phyloP scores from a whole-genome alignment of 2,797 vertebrate species.

The Chaetodon trifasciatus region DNA sequence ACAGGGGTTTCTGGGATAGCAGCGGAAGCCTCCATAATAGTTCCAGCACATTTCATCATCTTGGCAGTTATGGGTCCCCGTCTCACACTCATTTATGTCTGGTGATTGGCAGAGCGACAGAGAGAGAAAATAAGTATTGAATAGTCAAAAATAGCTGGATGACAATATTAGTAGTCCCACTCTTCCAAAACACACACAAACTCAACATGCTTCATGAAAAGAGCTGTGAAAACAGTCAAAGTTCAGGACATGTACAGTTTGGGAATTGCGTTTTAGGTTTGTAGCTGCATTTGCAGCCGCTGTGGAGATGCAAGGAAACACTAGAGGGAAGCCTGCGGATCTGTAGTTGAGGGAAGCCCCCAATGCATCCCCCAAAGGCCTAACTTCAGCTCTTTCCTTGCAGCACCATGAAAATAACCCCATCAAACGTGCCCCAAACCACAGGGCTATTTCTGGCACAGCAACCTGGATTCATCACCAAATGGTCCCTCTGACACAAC shows the following conservation, averaged over 20 bases:
- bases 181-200: conserved; percentile 51
- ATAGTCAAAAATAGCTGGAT: conserved; percentile 55
- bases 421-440: conserved; percentile 77
- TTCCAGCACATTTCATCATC: conserved; percentile 98
- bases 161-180: conserved; percentile 19
- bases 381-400: conserved; percentile 52
- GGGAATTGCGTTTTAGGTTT: conserved; percentile 13
- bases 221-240: conserved; percentile 58
- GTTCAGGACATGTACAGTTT: conserved; percentile 37
- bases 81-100: conserved; percentile 98
- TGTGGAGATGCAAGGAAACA: conserved; percentile 45
- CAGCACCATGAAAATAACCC: conserved; percentile 67
- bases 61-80: conserved; percentile 90
- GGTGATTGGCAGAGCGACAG: conserved; percentile 57
- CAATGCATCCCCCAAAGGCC: conserved; percentile 52
- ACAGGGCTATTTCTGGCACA: conserved; percentile 82
- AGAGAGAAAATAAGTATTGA: conserved; percentile 29
- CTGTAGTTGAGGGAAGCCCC: conserved; percentile 64
- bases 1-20: conserved; percentile 95
- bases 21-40: conserved; percentile 95
- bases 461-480: conserved; percentile 76
- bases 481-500: conserved; percentile 73
- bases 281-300: conserved; percentile 44
- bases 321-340: conserved; percentile 54
- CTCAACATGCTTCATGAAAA: conserved; percentile 45